Evolutionary conservation across 23 tunicate species (phyloP).

Genomic region (Trididemnum nubilum): DNA sequence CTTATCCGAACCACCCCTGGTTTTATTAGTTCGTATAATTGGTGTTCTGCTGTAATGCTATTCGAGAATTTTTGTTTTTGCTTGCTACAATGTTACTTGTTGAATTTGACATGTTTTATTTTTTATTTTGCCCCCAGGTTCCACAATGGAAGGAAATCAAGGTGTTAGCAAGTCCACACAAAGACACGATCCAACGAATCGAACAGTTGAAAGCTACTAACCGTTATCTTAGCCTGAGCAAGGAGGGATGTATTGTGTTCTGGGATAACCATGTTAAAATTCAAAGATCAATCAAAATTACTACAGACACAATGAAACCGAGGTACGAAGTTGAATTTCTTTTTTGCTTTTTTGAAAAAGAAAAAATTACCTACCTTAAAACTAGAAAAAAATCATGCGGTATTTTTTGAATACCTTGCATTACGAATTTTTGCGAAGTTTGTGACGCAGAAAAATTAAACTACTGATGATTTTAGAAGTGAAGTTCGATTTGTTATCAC

Average conservation of each 20-base stretch:
- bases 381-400: too few species aligned
- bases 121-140: constrained; percentile 38
- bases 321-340: constrained; percentile 30
- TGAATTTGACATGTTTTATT: not conserved
- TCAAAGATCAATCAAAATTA: constrained; percentile 53
- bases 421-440: too few species aligned
- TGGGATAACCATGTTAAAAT: constrained; percentile 87
- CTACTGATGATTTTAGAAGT: too few species aligned
- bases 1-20: too few species aligned
- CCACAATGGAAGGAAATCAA: constrained; percentile 96
- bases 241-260: constrained; percentile 88
- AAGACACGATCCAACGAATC: constrained; percentile 77
- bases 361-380: too few species aligned
- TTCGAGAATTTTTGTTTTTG: too few species aligned
- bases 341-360: not conserved
- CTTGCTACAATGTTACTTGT: too few species aligned
- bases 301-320: constrained; percentile 73
- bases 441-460: too few species aligned
- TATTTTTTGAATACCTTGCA: too few species aligned
- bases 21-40: too few species aligned
- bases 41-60: too few species aligned
- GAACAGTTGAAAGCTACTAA: constrained; percentile 58
- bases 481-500: too few species aligned
- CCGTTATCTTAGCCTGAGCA: constrained; percentile 77
- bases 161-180: constrained; percentile 78